Evolutionary conservation across 2,113 vertebrate genomes (phyloP).

Genomic region (Chlamydotis undulata): DNA sequence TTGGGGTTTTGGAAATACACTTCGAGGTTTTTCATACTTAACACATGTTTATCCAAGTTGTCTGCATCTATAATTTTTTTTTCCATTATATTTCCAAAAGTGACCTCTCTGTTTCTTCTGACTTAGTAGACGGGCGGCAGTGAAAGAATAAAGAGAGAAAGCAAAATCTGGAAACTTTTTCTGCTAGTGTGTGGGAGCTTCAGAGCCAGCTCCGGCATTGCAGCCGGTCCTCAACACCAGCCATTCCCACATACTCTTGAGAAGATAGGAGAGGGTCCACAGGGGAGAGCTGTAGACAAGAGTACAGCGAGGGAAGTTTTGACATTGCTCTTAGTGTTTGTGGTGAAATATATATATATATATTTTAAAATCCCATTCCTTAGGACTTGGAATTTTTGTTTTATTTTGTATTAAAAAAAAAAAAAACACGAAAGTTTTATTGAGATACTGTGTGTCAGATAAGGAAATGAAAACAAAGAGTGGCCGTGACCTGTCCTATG

Average conservation of each 20-base stretch:
- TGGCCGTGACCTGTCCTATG: rapidly evolving
- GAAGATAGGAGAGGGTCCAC: too few species aligned
- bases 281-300: background rate
- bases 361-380: background rate
- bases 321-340: background rate
- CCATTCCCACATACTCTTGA: rapidly evolving
- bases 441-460: background rate
- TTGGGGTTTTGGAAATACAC: background rate
- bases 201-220: background rate
- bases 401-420: background rate
- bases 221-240: background rate
- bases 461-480: background rate
- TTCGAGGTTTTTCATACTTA: background rate
- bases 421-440: background rate
- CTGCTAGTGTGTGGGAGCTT: background rate
- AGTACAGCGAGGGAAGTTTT: background rate
- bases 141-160: background rate
- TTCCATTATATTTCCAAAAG: background rate
- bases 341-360: too few species aligned
- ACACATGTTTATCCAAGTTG: background rate
- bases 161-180: background rate
- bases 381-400: background rate
- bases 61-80: background rate
- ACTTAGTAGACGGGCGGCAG: background rate
- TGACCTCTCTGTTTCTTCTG: background rate